phyloP scores from a whole-genome alignment of 2,113 vertebrate genomes.

The Agelaius tricolor region DNA sequence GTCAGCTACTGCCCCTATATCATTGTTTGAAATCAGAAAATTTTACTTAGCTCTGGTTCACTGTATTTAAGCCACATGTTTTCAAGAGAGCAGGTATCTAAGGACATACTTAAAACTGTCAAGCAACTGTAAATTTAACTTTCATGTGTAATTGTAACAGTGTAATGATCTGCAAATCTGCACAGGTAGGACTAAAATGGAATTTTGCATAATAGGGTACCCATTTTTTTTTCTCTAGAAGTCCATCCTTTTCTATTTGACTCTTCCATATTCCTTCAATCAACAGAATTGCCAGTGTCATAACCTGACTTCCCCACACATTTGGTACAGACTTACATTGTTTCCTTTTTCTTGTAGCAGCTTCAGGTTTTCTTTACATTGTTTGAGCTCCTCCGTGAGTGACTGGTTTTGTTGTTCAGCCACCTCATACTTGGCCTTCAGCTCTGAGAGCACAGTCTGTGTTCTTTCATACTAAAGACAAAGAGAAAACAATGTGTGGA shows the following conservation, averaged over 20 bases:
- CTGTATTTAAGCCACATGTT: not conserved
- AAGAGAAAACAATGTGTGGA: constrained; percentile 69
- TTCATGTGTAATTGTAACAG: not conserved
- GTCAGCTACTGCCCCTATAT: not conserved
- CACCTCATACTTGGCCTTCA: constrained; percentile 87
- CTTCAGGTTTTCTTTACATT: constrained; percentile 93
- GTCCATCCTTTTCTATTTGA: not conserved
- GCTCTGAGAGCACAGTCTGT: constrained; percentile 87
- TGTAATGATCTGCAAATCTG: not conserved
- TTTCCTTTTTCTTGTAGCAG: constrained; percentile 93
- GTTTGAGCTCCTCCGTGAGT: constrained; percentile 92
- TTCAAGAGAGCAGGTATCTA: not conserved
- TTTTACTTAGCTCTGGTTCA: not conserved
- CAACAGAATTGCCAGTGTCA: not conserved
- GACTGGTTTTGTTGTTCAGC: constrained; percentile 92
- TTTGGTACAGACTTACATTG: constrained; percentile 84
- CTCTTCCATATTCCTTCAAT: not conserved
- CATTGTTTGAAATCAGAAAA: not conserved
- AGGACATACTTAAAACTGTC: not conserved
- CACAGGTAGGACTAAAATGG: not conserved
- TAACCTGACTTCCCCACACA: not conserved
- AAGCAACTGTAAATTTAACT: not conserved
- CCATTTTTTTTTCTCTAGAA: not conserved
- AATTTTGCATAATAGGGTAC: not conserved
- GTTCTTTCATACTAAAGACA: constrained; percentile 90